phyloP scores from a whole-genome alignment of 2,113 vertebrate species.

The Nerophis ophidion region DNA sequence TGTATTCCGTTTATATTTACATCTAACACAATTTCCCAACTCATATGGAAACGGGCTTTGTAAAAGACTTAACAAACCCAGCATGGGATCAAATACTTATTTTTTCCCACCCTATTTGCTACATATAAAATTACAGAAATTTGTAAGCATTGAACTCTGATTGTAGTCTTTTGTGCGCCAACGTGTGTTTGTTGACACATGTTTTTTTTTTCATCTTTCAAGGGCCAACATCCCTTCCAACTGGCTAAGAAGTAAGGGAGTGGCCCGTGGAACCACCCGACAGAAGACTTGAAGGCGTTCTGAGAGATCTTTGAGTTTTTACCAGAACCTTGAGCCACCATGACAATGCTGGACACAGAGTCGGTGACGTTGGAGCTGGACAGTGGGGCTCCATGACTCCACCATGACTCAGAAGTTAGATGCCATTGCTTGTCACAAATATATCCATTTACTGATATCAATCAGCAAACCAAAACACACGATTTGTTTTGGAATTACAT shows the following conservation, averaged over 20 bases:
- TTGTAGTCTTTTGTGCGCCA: neutral
- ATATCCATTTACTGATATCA: slow-evolving; percentile 24
- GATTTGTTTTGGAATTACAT: slow-evolving; percentile 43
- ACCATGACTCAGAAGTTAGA: slow-evolving; percentile 25
- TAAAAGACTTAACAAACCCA: too few species aligned
- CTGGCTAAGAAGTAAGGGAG: slow-evolving; percentile 73
- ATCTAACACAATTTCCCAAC: too few species aligned
- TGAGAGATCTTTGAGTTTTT: slow-evolving; percentile 55
- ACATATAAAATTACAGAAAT: neutral
- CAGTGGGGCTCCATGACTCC: slow-evolving; percentile 30
- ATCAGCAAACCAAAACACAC: slow-evolving; percentile 37
- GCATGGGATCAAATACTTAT: too few species aligned
- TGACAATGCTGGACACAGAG: slow-evolving; percentile 41
- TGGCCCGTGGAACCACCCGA: slow-evolving; percentile 26
- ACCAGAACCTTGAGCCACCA: slow-evolving; percentile 40
- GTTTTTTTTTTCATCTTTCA: slow-evolving; percentile 41
- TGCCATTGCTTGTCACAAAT: slow-evolving; percentile 9
- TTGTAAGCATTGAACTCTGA: neutral
- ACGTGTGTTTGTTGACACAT: slow-evolving; percentile 5
- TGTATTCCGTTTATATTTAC: too few species aligned
- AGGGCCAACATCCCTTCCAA: slow-evolving; percentile 78
- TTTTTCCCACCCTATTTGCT: too few species aligned
- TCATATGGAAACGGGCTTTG: too few species aligned
- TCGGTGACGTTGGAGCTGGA: slow-evolving; percentile 26
- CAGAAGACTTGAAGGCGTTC: slow-evolving; percentile 57